Evolutionary conservation across 2,888 invertebrate genomes (phyloP).

Genomic region (Byasa hedistus): DNA sequence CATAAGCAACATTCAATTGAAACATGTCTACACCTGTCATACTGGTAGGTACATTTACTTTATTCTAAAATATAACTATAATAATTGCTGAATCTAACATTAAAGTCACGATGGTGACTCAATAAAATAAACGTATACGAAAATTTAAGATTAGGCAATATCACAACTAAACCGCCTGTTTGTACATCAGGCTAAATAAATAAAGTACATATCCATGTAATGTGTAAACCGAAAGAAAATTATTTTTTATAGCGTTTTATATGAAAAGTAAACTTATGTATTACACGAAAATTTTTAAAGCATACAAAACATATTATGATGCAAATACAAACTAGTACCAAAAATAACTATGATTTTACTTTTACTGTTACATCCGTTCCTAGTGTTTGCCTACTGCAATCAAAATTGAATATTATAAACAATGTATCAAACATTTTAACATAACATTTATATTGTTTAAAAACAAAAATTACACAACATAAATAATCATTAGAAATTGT

Average conservation of each 20-base stretch:
- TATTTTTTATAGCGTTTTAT: not conserved
- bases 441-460: not conserved
- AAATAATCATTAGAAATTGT: not conserved
- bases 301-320: not conserved
- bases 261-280: not conserved
- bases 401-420: not conserved
- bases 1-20: constrained; percentile 29
- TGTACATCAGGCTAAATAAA: constrained; percentile 61
- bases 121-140: constrained; percentile 77
- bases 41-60: constrained; percentile 46
- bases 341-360: not conserved
- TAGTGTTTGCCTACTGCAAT: constrained; percentile 12
- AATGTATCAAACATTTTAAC: not conserved
- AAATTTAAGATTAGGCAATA: constrained; percentile 74
- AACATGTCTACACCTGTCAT: constrained; percentile 52
- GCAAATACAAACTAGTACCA: not conserved
- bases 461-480: not conserved
- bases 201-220: constrained; percentile 39
- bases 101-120: constrained; percentile 70
- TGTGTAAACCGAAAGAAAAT: constrained; percentile 23
- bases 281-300: not conserved
- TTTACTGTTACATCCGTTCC: constrained; percentile 6
- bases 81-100: constrained; percentile 65
- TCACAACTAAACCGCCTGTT: constrained; percentile 75
- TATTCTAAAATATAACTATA: constrained; percentile 54